Conservation (phyloP, 2,888 invertebrate species). For the Coelogynopora nodosa region DNA sequence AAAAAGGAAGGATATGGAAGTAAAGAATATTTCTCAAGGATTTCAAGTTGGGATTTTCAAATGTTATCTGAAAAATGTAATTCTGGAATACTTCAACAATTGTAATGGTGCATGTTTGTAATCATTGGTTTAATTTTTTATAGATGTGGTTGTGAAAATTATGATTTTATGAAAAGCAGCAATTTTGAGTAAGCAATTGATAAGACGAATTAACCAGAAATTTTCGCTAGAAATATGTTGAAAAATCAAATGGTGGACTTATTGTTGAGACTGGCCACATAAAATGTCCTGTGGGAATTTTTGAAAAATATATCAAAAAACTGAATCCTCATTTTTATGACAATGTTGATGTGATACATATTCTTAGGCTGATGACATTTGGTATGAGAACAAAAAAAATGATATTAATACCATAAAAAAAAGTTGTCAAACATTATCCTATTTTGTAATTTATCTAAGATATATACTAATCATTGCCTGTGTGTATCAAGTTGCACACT, state of each 20-base stretch:
- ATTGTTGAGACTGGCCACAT: slow-evolving; percentile 14
- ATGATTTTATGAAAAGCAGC: slow-evolving; percentile 7
- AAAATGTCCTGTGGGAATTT: slow-evolving; percentile 5
- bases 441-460: slow-evolving; percentile 34
- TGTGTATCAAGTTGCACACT: slow-evolving; percentile 29
- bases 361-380: slow-evolving; percentile 1
- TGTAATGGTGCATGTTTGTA: slow-evolving; percentile 16
- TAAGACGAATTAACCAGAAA: slow-evolving; percentile 34
- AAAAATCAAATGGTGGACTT: slow-evolving; percentile 26
- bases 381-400: neutral
- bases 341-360: neutral
- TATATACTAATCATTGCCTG: slow-evolving; percentile 24
- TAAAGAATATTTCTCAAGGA: neutral
- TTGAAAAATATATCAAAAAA: slow-evolving; percentile 16
- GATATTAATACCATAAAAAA: slow-evolving; percentile 29
- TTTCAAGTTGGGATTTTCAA: slow-evolving; percentile 28
- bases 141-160: slow-evolving; percentile 33
- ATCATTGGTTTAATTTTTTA: slow-evolving; percentile 26
- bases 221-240: neutral
- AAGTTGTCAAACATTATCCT: neutral
- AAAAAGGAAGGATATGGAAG: neutral
- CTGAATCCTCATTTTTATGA: slow-evolving; percentile 18
- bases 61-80: slow-evolving; percentile 18
- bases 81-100: slow-evolving; percentile 7
- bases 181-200: neutral